phyloP scores from a whole-genome alignment of 1,140 invertebrate genomes.

The Megathymus violae region DNA sequence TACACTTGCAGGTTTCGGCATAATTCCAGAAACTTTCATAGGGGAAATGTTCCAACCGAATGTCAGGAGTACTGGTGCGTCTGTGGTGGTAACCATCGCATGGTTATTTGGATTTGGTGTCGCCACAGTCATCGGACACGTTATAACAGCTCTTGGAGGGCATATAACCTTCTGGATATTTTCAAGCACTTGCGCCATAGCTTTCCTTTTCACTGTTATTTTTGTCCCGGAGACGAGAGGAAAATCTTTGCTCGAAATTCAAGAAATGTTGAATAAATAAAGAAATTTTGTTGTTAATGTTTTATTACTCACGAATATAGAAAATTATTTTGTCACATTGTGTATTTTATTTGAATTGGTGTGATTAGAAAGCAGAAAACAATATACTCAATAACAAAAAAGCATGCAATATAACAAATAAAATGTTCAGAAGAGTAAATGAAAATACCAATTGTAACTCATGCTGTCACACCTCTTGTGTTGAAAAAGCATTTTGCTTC shows the following conservation, averaged over 20 bases:
- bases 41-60: constrained; percentile 55
- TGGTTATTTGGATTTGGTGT: constrained; percentile 46
- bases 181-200: constrained; percentile 46
- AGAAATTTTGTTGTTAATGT: neutral
- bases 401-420: no score
- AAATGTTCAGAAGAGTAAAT: no score
- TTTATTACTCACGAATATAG: no score
- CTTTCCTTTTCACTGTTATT: constrained; percentile 79
- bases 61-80: constrained; percentile 46
- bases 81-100: constrained; percentile 31
- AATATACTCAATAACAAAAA: no score
- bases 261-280: constrained; percentile 48
- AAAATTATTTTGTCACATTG: no score
- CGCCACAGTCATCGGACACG: constrained; percentile 81
- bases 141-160: constrained; percentile 83
- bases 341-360: no score
- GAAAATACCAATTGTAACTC: no score
- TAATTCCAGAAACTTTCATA: constrained; percentile 49
- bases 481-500: no score
- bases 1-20: constrained; percentile 46
- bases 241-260: constrained; percentile 84
- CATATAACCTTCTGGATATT: constrained; percentile 72
- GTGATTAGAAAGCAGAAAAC: no score
- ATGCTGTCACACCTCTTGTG: no score
- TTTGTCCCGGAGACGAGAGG: constrained; percentile 86